Percentiles rank a stretch among this genome's conserved stretches.
Evolutionary conservation across 2,888 invertebrate species (phyloP).

Genomic region (Ganaspis brasiliensis): DNA sequence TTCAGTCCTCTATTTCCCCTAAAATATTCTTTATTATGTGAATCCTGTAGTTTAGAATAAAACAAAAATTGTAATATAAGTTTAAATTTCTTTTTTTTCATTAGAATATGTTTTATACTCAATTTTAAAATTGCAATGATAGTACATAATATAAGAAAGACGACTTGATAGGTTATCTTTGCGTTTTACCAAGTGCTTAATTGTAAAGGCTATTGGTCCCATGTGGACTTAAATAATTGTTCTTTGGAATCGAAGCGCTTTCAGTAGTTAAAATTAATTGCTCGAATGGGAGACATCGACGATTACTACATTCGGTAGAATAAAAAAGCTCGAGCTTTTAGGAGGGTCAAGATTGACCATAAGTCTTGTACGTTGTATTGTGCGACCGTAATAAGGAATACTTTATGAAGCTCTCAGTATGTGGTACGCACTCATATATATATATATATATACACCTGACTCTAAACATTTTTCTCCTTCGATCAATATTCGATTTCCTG

Average conservation of each 20-base stretch:
- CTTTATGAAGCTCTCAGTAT: background rate
- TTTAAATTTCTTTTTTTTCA: too few relatives aligned
- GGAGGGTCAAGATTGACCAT: background rate
- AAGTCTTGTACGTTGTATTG: background rate
- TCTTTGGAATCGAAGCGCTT: background rate
- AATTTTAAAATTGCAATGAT: too few relatives aligned
- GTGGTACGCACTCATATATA: too few relatives aligned
- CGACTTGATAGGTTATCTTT: background rate
- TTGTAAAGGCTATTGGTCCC: background rate
- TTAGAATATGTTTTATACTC: too few relatives aligned
- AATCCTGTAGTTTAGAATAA: too few relatives aligned
- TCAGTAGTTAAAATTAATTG: conserved; percentile 10
- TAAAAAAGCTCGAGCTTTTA: background rate
- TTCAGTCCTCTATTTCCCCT: too few relatives aligned
- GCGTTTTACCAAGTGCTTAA: background rate
- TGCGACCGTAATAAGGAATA: too few relatives aligned
- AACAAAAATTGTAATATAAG: too few relatives aligned
- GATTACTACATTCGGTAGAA: too few relatives aligned
- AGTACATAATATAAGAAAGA: background rate
- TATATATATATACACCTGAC: background rate
- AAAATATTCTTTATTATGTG: too few relatives aligned
- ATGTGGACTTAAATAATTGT: background rate
- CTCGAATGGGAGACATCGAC: background rate
- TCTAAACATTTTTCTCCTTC: conserved; percentile 17
- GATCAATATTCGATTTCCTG: conserved; percentile 38